Conservation (phyloP, 2,888 invertebrate species). For the Timema podura region DNA sequence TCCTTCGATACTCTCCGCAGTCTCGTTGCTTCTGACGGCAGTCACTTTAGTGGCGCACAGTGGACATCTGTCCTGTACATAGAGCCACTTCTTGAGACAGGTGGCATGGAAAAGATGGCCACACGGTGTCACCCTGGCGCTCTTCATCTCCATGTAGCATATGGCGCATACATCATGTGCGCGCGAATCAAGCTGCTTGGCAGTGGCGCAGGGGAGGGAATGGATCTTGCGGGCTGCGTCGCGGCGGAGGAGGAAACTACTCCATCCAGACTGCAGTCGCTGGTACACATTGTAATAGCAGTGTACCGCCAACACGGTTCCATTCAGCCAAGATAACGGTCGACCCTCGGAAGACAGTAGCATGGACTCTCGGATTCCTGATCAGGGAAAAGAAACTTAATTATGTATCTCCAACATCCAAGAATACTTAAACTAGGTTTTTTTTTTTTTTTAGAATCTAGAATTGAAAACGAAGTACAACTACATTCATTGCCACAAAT, state of each 20-base stretch:
- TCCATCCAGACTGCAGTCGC: slow-evolving; percentile 47
- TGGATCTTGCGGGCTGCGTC: slow-evolving; percentile 49
- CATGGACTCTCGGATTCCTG: slow-evolving; percentile 22
- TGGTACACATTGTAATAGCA: slow-evolving; percentile 54
- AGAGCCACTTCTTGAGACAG: slow-evolving; percentile 53
- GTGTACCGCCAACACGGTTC: slow-evolving; percentile 48
- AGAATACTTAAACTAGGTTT: no score
- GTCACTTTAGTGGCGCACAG: slow-evolving; percentile 42
- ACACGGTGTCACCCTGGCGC: slow-evolving; percentile 50
- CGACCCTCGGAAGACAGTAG: slow-evolving; percentile 40
- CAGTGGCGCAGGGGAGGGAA: slow-evolving; percentile 22
- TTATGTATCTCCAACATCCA: not conserved
- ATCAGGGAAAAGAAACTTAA: not conserved
- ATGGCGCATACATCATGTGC: slow-evolving; percentile 50
- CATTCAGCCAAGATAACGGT: slow-evolving; percentile 48
- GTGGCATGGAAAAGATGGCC: slow-evolving; percentile 50
- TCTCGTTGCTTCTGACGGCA: not conserved
- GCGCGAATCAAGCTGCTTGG: slow-evolving; percentile 30
- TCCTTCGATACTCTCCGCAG: no score
- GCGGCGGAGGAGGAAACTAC: slow-evolving; percentile 45
- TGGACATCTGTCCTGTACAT: slow-evolving; percentile 51
- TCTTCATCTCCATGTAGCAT: slow-evolving; percentile 59
- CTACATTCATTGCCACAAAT: no score
- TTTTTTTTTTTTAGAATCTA: no score
- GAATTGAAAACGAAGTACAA: no score